Percentiles rank a stretch among this genome's conserved stretches.
These are phyloP conservation scores for Lepidurus arcticus DNA, from an alignment of 1,140 invertebrate genomes.

Conservation along the genomic window DNA sequence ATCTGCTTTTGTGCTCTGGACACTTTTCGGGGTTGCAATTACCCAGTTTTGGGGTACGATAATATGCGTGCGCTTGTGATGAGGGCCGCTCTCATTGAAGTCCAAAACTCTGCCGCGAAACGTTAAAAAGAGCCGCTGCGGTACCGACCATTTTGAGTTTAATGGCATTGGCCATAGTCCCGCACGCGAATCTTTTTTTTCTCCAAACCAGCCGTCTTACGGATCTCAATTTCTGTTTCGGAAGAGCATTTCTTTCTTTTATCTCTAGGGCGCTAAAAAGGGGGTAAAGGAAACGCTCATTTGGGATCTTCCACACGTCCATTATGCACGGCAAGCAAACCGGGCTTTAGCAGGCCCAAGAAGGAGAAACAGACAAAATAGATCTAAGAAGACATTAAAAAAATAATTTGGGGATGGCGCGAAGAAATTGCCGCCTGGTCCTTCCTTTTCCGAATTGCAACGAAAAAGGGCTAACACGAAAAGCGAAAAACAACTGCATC, in stretches of 20 bases:
- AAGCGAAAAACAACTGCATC: neutral
- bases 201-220: neutral
- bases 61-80: conserved; percentile 19
- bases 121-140: neutral
- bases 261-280: neutral
- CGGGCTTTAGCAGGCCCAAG: neutral
- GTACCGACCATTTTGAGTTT: neutral
- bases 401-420: conserved; percentile 6
- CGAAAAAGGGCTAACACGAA: neutral
- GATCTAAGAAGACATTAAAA: conserved; percentile 17
- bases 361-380: neutral
- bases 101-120: neutral
- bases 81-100: conserved; percentile 17
- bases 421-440: conserved; percentile 8
- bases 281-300: neutral
- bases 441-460: neutral
- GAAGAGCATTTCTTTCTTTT: neutral
- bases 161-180: conserved; percentile 1
- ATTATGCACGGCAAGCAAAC: neutral
- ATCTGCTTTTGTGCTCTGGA: neutral
- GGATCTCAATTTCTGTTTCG: neutral
- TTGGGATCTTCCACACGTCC: neutral
- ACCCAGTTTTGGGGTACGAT: neutral
- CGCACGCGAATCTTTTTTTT: conserved; percentile 4
- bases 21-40: neutral